phyloP scores from a whole-genome alignment of 2,888 invertebrate genomes.

The Cerastis rubricosa region DNA sequence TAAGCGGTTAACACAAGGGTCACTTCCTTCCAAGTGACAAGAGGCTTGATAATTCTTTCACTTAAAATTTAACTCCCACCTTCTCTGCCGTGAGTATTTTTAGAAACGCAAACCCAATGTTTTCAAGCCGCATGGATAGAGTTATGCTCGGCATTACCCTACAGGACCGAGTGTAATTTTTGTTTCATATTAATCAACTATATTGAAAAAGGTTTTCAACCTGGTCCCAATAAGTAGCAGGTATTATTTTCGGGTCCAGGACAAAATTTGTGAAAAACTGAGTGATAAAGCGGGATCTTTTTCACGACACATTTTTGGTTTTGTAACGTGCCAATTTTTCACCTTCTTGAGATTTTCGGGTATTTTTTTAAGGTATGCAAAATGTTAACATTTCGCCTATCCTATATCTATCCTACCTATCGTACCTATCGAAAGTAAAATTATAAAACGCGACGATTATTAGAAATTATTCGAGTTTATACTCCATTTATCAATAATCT shows the following conservation, averaged over 20 bases:
- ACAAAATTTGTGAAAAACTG: conserved; percentile 9
- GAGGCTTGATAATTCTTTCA: not conserved
- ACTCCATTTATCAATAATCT: not conserved
- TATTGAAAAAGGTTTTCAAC: conserved; percentile 15
- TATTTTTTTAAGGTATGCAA: not conserved
- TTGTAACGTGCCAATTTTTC: not conserved
- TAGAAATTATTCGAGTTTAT: not conserved
- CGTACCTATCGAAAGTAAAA: not conserved
- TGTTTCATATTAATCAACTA: not conserved
- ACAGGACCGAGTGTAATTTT: conserved; percentile 11
- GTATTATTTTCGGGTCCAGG: not conserved
- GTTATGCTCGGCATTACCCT: not conserved
- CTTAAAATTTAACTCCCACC: not conserved
- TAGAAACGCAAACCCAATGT: no score
- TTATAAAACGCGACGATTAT: not conserved
- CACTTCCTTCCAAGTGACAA: not conserved
- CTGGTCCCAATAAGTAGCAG: conserved; percentile 13
- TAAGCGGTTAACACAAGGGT: not conserved
- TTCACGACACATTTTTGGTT: conserved; percentile 16
- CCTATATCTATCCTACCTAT: not conserved
- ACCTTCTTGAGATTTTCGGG: not conserved
- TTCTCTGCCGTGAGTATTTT: not conserved
- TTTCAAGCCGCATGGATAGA: no score
- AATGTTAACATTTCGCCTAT: not conserved
- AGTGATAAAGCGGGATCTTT: not conserved